phyloP scores from a whole-genome alignment of 92 coral and sea anemone genomes.

The Epizoanthus fatuus region DNA sequence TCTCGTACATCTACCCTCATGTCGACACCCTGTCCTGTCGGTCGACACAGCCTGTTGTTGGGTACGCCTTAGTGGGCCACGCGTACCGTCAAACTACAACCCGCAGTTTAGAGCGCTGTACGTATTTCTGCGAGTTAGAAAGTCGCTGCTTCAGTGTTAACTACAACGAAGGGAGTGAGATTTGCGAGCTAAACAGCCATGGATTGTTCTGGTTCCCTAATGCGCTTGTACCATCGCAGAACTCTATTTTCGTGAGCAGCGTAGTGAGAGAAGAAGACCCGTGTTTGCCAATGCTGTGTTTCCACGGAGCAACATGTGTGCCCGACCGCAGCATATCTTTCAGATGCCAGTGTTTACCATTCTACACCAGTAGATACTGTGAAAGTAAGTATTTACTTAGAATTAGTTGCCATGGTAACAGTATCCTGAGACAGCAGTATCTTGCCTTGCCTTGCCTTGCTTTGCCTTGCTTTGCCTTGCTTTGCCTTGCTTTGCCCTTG shows the following conservation, averaged over 20 bases:
- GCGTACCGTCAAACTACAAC: background rate
- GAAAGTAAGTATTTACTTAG: background rate
- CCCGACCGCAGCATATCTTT: background rate
- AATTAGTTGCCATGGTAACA: no score
- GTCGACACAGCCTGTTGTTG: background rate
- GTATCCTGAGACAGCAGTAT: no score
- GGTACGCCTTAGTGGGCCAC: constrained; percentile 3
- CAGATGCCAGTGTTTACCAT: constrained; percentile 5
- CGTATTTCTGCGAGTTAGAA: background rate
- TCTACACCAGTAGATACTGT: no score
- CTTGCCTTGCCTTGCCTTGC: no score
- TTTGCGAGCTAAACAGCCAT: background rate
- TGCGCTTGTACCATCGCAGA: background rate
- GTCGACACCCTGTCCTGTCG: background rate
- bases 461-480: no score
- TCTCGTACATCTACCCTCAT: background rate
- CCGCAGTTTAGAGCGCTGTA: background rate
- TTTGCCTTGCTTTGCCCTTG: no score
- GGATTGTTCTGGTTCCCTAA: constrained; percentile 16
- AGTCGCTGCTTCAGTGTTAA: constrained; percentile 1
- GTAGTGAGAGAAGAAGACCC: constrained; percentile 15
- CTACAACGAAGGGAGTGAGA: background rate
- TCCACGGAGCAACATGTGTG: constrained; percentile 1
- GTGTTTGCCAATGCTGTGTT: background rate
- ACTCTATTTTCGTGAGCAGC: background rate